Evolutionary conservation across 2,113 vertebrate genomes (phyloP).

Genomic region (Taxidea taxus): DNA sequence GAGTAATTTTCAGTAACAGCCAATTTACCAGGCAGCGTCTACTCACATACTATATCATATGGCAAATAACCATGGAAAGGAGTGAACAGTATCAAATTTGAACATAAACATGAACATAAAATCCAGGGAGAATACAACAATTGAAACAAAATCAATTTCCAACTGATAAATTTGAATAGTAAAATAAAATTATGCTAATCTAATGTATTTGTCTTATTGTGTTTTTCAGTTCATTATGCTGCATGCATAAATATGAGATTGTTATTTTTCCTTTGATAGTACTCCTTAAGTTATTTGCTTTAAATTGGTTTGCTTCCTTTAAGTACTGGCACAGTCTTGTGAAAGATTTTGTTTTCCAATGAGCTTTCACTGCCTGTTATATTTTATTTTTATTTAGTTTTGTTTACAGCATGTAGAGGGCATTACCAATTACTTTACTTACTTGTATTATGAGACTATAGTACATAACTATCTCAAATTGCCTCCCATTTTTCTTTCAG

Average conservation of each 20-base stretch:
- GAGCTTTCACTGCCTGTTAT: slow-evolving; percentile 49
- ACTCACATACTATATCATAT: not conserved
- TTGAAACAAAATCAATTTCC: slow-evolving; percentile 81
- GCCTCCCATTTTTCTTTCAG: not conserved
- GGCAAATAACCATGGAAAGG: slow-evolving; percentile 7
- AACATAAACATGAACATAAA: slow-evolving; percentile 62
- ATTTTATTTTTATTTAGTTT: slow-evolving; percentile 76
- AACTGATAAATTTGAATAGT: slow-evolving; percentile 76
- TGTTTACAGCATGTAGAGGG: slow-evolving; percentile 73
- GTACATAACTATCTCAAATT: slow-evolving; percentile 40
- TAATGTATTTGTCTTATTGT: slow-evolving; percentile 80
- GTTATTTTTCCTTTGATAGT: slow-evolving; percentile 81
- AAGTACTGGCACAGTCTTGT: slow-evolving; percentile 65
- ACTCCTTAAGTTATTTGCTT: slow-evolving; percentile 76
- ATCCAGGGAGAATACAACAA: slow-evolving; percentile 72
- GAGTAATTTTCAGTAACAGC: not conserved
- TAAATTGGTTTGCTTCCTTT: slow-evolving; percentile 77
- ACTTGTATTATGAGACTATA: slow-evolving; percentile 49
- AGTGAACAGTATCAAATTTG: slow-evolving; percentile 67
- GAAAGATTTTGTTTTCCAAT: slow-evolving; percentile 76
- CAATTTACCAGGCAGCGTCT: not conserved
- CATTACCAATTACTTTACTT: slow-evolving; percentile 65
- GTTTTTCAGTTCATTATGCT: slow-evolving; percentile 78
- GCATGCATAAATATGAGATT: slow-evolving; percentile 78
- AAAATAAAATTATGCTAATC: slow-evolving; percentile 84